phyloP scores from a whole-genome alignment of 53 echinoderm and acorn worm genomes.

The Patiria pectinifera region DNA sequence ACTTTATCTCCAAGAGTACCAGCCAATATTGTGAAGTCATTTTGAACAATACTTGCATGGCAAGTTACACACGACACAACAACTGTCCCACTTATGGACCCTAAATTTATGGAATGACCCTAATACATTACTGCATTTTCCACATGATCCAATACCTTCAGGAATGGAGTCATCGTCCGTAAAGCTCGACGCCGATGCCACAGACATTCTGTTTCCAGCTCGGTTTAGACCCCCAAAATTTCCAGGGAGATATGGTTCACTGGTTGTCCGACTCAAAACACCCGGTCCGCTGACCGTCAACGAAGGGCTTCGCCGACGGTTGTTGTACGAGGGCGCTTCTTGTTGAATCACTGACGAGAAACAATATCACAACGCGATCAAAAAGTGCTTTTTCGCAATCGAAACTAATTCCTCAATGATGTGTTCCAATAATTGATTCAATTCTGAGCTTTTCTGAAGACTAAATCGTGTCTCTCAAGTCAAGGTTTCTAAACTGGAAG shows the following conservation, averaged over 20 bases:
- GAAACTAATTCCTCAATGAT: not conserved
- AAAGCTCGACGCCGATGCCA: slow-evolving; percentile 64
- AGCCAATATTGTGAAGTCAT: too few relatives aligned
- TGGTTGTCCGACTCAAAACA: slow-evolving; percentile 69
- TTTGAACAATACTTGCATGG: too few relatives aligned
- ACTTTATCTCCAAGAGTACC: too few relatives aligned
- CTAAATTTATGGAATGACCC: too few relatives aligned
- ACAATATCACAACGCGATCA: not conserved
- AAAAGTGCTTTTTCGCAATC: not conserved
- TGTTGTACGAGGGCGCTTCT: slow-evolving; percentile 74
- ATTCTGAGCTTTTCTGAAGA: not conserved
- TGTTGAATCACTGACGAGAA: slow-evolving; percentile 52
- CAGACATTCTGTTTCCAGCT: slow-evolving; percentile 70
- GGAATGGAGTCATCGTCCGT: slow-evolving; percentile 47
- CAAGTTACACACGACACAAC: too few relatives aligned
- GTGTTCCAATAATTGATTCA: not conserved
- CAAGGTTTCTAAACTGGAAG: not conserved
- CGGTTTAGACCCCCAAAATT: slow-evolving; percentile 30
- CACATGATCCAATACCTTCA: slow-evolving; percentile 23
- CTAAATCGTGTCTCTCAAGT: not conserved
- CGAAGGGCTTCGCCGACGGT: slow-evolving; percentile 58
- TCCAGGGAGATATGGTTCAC: slow-evolving; percentile 75
- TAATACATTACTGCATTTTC: too few relatives aligned
- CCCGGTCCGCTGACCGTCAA: not conserved
- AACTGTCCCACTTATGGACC: too few relatives aligned